Base-by-base conservation (phyloP, 2,113 vertebrate genomes). In the Microcebus griseorufus region DNA sequence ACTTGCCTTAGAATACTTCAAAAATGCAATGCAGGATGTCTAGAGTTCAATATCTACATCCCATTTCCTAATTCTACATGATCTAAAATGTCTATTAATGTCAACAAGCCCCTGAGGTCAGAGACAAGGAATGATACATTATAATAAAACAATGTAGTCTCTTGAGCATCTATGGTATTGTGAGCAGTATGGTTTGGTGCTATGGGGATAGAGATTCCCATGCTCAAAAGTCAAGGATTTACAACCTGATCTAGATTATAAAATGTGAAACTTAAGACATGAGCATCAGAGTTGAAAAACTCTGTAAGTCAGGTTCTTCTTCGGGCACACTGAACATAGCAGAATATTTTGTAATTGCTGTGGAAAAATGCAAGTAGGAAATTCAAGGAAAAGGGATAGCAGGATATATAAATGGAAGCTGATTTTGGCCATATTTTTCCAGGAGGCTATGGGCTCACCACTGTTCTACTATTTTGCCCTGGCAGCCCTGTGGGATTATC, bases 381-480 rank as follows among this genome's bases (percentile, higher is more conserved):
- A 73, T 85, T 92, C 12, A 25, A 18, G 16, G 29, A 29, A 90
- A 95, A 88, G 42, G 58, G 22, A 93, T 92, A 96, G 42, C 6
- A 39, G 34, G 17, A 80, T 69, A 72, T 79, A 45, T 29, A 92
- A 94, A 95, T 81, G 53, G 88, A 98, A 96, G 95, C 58, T 88
- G 72, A 53, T 83, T 13, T 94, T 0, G 73, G 37, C 84, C 70
- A 95, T n/a, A 48, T 88, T 75, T 88, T 95, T 93, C 78, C 88
- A 55, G 10, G 88, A 97, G 86, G 95, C 32, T 84, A 96, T 70
- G 88, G 88, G 79, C 13, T 98, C 84, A 92, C 37, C 64, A 80
- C 48, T 60, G 67, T 72, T 92, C 45, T 72, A 78, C 69, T 62
- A 32, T 12, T 34, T 55, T 81, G 84, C 70, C 90, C 94, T 97